Base-by-base conservation (phyloP, 2,113 vertebrate species). In the Rhombomys opimus region DNA sequence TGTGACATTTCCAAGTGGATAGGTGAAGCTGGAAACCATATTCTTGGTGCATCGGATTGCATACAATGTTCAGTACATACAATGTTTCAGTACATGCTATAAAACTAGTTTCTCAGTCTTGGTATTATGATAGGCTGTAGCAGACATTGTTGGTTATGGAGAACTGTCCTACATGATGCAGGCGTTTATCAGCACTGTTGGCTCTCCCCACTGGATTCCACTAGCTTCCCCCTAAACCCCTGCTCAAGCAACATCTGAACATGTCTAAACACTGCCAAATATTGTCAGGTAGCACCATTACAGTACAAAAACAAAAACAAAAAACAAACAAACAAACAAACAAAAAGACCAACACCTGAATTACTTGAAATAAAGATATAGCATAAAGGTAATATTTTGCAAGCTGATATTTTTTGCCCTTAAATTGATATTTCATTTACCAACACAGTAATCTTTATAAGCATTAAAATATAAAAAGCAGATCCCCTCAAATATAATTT, bases 331-430 rank as follows among this genome's bases (percentile, higher is more conserved):
- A 12, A 57, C 57, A 57, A 12, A 57, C 54, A 57, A 2, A 57
- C 57, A 57, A 57, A 57, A n/a, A 20, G 4, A 85, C 63, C 41
- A 93, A 93, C 94, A 93, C 14, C 89, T 57, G 91, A 61, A n/a
- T 87, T 87, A 85, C n/a, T 67, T 93, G 23, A 94, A 94, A 94
- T 38, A 59, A 89, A 91, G 7, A 89, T 18, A 91, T 46, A 93
- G 46, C 7, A 30, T 80, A 93, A 38, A 78, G 32, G 35, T 76
- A 61, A n/a, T 61, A 92, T 65, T 12, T 63, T 67, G 23, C 13
- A 11, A 57, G 22, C 11, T 73, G 70, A 12, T 85, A 72, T 50
- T 86, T 46, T 90, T 77, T 7, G 46, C 46, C 52, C 67, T 86
- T 85, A 94, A 88, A 52, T 86, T 95, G 70, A 15, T 92, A 50